Base-by-base conservation (phyloP, 2,113 vertebrate species). In the Circaetus gallicus region DNA sequence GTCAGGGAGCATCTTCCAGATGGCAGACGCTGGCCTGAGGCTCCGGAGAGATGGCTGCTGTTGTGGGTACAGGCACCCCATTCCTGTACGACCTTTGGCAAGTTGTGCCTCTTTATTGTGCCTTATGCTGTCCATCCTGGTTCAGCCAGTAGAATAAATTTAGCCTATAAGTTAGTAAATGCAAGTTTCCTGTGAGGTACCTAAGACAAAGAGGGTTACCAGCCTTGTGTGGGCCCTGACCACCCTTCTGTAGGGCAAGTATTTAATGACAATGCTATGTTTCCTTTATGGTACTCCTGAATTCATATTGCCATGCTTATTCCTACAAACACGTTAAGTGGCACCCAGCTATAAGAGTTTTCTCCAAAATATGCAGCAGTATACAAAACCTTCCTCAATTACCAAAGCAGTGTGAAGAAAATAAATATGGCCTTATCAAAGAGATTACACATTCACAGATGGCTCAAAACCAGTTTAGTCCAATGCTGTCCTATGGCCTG, bases 1-100 rank as follows among this genome's bases (percentile, higher is more conserved):
- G 15, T 45, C 67, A 43, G 45, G 63, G 18, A 88, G 38, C 45
- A 66, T 62, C 32, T 49, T 69, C n/a, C 78, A 65, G 40, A 13
- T 1, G 2, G 29, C 40, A 40, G n/a, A 56, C 1, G 0, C 20
- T 70, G 74, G 26, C n/a, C 65, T 43, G 79, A 62, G 79, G 47
- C 29, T 86, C 71, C 0, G 0, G 55, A 79, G 36, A 16, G 1
- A 1, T 55, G 65, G 13, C 61, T 86, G 50, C 70, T 43, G 7
- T n/a, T 61, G 70, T 40, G 43, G 26, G 21, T 38, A 11, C 36
- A 61, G 25, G 40, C 31, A 31, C 18, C 16, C 49, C 32, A 6
- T 65, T 77, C 13, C 73, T 67, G 7, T 50, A 9, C 1, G 1
- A 12, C 18, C 43, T 89, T 43, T n/a, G 59, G 16, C 31, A 25